Evolutionary conservation across 2,888 invertebrate species (phyloP).

Genomic region (Drosophila multiciliata): DNA sequence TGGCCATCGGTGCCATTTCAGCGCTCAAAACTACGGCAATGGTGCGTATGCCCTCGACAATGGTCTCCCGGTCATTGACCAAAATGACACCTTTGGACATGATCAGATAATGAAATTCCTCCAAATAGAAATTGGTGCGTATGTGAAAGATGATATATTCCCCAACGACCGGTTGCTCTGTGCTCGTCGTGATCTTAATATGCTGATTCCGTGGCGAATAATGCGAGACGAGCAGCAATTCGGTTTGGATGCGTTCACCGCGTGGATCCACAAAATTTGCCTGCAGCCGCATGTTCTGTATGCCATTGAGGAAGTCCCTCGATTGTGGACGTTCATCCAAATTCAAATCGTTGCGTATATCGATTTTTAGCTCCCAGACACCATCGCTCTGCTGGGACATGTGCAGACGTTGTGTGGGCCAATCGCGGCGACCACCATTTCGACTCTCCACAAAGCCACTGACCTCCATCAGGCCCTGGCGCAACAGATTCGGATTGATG

Average conservation of each 20-base stretch:
- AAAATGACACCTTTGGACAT: slow-evolving; percentile 97
- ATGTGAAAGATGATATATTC: slow-evolving; percentile 98
- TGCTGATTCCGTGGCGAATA: slow-evolving; percentile 93
- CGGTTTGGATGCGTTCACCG: slow-evolving; percentile 89
- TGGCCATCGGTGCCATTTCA: slow-evolving; percentile 97
- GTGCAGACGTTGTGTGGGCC: slow-evolving; percentile 87
- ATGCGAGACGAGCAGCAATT: slow-evolving; percentile 90
- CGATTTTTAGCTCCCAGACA: slow-evolving; percentile 93
- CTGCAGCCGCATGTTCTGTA: slow-evolving; percentile 88
- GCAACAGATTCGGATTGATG: slow-evolving; percentile 88
- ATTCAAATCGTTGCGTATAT: slow-evolving; percentile 88
- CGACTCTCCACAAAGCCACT: slow-evolving; percentile 87
- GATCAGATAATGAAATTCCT: slow-evolving; percentile 95
- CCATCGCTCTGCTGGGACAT: slow-evolving; percentile 90
- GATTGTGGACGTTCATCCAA: slow-evolving; percentile 87
- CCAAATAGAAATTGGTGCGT: slow-evolving; percentile 95
- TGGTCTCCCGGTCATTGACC: slow-evolving; percentile 92
- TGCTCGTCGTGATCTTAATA: slow-evolving; percentile 93
- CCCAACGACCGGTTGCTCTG: slow-evolving; percentile 93
- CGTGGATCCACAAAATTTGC: slow-evolving; percentile 86
- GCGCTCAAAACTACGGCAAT: slow-evolving; percentile 93
- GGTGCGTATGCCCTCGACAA: slow-evolving; percentile 91
- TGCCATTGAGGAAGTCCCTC: slow-evolving; percentile 88
- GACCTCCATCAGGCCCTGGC: slow-evolving; percentile 89
- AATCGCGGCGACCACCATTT: slow-evolving; percentile 88